Conservation (phyloP, 2,888 invertebrate species). For the Malacosoma neustria region DNA sequence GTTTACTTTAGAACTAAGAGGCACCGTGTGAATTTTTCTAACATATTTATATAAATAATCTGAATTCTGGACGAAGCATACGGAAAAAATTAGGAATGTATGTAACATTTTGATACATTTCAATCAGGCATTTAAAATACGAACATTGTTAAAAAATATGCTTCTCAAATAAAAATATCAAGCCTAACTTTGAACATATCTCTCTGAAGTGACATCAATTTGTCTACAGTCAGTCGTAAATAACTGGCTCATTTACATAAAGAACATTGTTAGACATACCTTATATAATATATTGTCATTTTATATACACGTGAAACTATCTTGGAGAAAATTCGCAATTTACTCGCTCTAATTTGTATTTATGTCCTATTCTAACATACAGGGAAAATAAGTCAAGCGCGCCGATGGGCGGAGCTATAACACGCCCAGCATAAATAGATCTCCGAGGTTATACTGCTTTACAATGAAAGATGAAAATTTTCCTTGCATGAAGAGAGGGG, state of each 20-base stretch:
- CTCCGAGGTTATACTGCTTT: constrained; percentile 38
- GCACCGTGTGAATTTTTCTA: no score
- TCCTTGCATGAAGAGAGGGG: constrained; percentile 25
- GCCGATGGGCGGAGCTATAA: constrained; percentile 56
- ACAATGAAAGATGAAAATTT: constrained; percentile 27
- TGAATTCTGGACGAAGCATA: no score
- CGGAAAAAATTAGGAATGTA: no score
- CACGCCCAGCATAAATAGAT: constrained; percentile 35
- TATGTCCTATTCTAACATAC: constrained; percentile 37
- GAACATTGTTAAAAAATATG: neutral
- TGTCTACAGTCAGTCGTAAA: constrained; percentile 48
- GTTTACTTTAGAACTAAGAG: no score
- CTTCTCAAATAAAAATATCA: constrained; percentile 8
- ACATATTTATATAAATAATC: no score
- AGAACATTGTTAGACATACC: constrained; percentile 54
- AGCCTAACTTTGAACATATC: constrained; percentile 48
- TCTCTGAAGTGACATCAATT: constrained; percentile 49
- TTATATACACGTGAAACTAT: constrained; percentile 63
- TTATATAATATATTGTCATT: constrained; percentile 54
- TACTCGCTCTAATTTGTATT: constrained; percentile 49
- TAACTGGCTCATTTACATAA: constrained; percentile 67
- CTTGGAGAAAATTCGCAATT: constrained; percentile 59
- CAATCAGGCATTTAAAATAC: no score
- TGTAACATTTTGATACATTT: no score
- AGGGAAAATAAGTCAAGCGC: constrained; percentile 52